phyloP scores from a whole-genome alignment of 2,888 invertebrate genomes.

The Metopia argyrocephala region DNA sequence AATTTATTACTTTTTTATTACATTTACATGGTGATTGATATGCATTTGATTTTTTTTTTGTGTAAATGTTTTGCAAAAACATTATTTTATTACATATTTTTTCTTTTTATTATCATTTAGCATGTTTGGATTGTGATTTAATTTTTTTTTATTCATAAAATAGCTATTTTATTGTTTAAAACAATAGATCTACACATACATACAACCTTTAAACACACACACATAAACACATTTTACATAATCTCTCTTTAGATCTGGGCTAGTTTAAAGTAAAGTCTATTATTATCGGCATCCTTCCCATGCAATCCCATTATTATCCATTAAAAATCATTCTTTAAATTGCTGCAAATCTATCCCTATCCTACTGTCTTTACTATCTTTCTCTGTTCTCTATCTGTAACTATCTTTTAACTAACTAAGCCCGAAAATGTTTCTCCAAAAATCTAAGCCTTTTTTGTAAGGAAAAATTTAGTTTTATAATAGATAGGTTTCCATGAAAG shows the following conservation, averaged over 20 bases:
- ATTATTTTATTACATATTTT: too few relatives aligned
- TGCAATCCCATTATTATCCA: neutral
- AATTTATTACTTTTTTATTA: conserved; percentile 28
- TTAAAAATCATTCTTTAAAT: neutral
- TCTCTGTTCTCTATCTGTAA: neutral
- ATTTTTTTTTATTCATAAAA: neutral
- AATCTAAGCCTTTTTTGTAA: too few relatives aligned
- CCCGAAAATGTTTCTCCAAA: neutral
- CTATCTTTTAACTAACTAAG: neutral
- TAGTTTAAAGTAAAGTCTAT: too few relatives aligned
- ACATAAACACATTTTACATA: neutral
- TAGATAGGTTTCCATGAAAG: too few relatives aligned
- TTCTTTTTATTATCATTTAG: too few relatives aligned
- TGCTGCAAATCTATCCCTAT: neutral
- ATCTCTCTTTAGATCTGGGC: neutral
- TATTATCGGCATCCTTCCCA: neutral
- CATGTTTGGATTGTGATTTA: too few relatives aligned
- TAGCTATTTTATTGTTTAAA: conserved; percentile 3
- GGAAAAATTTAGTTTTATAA: too few relatives aligned
- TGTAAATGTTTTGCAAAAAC: conserved; percentile 10
- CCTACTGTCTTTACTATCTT: neutral
- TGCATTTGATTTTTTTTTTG: conserved; percentile 61
- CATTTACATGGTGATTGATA: conserved; percentile 76
- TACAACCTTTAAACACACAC: neutral
- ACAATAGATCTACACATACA: neutral